Conservation (phyloP, 1,140 invertebrate species). For the Zeugodacus cucurbitae region DNA sequence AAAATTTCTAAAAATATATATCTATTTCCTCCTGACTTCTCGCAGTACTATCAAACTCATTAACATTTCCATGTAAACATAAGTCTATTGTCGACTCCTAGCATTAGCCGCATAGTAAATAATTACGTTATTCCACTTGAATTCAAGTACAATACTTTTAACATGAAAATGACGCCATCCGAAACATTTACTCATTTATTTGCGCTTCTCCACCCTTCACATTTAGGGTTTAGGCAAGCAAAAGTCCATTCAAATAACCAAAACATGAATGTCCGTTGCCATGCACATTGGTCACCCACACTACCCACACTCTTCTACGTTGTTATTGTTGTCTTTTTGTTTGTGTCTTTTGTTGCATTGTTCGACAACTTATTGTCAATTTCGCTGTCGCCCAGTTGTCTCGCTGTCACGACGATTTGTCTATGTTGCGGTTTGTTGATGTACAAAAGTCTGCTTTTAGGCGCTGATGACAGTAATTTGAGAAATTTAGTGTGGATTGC, state of each 20-base stretch:
- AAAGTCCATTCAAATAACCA: neutral
- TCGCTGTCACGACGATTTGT: neutral
- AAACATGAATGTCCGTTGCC: neutral
- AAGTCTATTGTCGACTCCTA: neutral
- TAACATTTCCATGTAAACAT: neutral
- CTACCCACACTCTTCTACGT: neutral
- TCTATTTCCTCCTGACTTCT: neutral
- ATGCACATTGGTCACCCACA: neutral
- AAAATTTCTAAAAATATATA: no score
- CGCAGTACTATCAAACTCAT: neutral
- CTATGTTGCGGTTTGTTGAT: neutral
- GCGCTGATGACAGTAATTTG: neutral
- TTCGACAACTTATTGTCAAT: conserved; percentile 12
- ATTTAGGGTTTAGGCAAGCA: neutral
- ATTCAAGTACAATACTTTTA: neutral
- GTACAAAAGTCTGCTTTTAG: neutral
- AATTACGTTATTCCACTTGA: conserved; percentile 13
- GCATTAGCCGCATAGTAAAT: neutral
- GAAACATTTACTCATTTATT: neutral
- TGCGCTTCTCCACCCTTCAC: neutral
- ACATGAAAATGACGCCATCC: neutral
- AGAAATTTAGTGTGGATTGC: neutral
- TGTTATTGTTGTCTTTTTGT: neutral
- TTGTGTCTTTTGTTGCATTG: neutral
- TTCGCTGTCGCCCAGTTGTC: conserved; percentile 13